Evolutionary conservation across 2,113 vertebrate species (phyloP), one percentile per base, ranked within the genome.

Genomic region (Chaetodon auriga): DNA sequence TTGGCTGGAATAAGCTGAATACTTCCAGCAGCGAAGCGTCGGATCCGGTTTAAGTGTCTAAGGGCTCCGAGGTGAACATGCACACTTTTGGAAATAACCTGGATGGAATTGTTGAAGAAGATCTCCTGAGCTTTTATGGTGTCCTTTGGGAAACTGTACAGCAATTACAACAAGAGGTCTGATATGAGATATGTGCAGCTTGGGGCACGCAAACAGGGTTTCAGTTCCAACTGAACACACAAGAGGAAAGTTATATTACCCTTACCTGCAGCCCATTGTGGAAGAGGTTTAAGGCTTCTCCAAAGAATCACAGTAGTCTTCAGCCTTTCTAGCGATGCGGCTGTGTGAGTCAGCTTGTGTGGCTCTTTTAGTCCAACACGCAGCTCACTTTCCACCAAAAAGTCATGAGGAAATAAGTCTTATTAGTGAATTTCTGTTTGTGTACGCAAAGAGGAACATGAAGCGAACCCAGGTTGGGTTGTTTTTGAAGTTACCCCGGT

Each of bases 181-280:
- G 69, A 57, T 57, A 45, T 23, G 70, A 77, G 66, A 45, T 19
- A 30, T 58, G 57, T 69, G 64, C 62, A 79, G 68, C 81, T 78
- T 1, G 38, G 21, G 64, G 72, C 45, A 46, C 1, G 23, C 48
- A 69, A 48, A 25, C 38, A 71, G 21, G n/a, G 60, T 78, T 62
- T 68, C 25, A 38, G 48, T 63, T 69, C 41, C 25, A 65, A 58
- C 77, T 75, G 77, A 64, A 69, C 45, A 51, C 77, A 51, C 82
- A 21, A 36, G 58, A 69, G 65, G 51, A 55, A 36, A 11, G 43
- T 36, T 57, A 1, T 25, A 16, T 70, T 64, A 43, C 75, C 30
- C 30, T 30, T 30, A 30, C 30, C 30, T 3, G 30, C 30, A 30
- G 3, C 30, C 30, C 30, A 3, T 30, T 30, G 3, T 30, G 30